Evolutionary conservation across 1,140 invertebrate genomes (phyloP).

Genomic region (Aricia agestis): DNA sequence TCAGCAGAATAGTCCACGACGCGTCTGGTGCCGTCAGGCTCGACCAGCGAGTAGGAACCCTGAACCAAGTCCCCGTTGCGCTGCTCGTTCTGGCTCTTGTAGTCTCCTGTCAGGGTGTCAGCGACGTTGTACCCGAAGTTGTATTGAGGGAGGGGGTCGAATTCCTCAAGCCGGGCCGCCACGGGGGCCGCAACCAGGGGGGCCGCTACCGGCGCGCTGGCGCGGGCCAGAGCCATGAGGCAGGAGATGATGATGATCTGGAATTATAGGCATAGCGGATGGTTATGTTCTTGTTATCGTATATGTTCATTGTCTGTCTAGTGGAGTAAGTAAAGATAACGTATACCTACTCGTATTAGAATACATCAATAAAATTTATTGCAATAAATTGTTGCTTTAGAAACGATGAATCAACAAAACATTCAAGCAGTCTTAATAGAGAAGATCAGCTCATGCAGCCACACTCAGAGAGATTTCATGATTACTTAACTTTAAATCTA

Average conservation of each 20-base stretch:
- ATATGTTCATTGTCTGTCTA: too few relatives aligned
- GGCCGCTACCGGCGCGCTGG: slow-evolving; percentile 49
- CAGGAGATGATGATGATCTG: slow-evolving; percentile 57
- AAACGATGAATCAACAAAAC: too few relatives aligned
- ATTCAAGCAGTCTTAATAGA: too few relatives aligned
- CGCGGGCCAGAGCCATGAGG: slow-evolving; percentile 48
- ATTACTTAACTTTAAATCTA: too few relatives aligned
- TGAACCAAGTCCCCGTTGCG: slow-evolving; percentile 79
- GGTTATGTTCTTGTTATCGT: not conserved
- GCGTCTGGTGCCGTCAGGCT: slow-evolving; percentile 80
- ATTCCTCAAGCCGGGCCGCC: slow-evolving; percentile 63
- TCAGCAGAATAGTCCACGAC: slow-evolving; percentile 80
- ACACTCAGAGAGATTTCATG: too few relatives aligned
- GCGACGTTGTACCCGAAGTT: slow-evolving; percentile 82
- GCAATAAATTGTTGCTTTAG: too few relatives aligned
- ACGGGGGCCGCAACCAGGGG: slow-evolving; percentile 58
- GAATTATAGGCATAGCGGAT: not conserved
- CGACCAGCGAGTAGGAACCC: slow-evolving; percentile 79
- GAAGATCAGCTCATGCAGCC: too few relatives aligned
- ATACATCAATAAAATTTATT: too few relatives aligned
- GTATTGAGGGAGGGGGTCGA: slow-evolving; percentile 80
- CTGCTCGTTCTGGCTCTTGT: slow-evolving; percentile 69
- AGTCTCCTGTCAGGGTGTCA: slow-evolving; percentile 76
- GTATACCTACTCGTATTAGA: too few relatives aligned
- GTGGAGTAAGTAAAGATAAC: too few relatives aligned